These are phyloP conservation scores for Araneus ventricosus DNA, from an alignment of 1,140 invertebrate genomes.

Conservation along the genomic window DNA sequence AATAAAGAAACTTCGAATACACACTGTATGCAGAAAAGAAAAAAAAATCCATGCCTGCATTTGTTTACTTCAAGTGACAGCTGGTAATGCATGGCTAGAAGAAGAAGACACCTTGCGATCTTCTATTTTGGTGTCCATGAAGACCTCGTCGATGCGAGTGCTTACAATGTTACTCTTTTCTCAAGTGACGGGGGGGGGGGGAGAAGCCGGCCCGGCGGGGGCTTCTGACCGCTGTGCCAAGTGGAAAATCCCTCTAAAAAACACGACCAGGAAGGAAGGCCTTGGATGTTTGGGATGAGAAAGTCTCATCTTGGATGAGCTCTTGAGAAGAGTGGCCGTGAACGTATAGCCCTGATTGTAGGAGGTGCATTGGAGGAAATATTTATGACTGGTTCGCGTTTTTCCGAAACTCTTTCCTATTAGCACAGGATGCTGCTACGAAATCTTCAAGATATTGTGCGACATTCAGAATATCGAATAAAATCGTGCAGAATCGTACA, in stretches of 20 bases:
- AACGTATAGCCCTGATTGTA: not conserved
- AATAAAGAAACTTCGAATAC: not conserved
- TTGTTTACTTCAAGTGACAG: not conserved
- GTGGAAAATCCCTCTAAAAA: conserved; percentile 14
- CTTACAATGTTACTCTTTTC: not conserved
- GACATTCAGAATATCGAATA: no score
- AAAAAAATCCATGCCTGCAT: not conserved
- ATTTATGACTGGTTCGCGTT: not conserved
- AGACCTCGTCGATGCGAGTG: not conserved
- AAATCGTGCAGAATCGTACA: no score
- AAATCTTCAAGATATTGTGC: no score
- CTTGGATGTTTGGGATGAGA: not conserved
- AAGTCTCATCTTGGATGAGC: not conserved
- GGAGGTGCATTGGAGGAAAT: not conserved
- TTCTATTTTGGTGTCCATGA: not conserved
- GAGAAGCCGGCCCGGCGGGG: not conserved
- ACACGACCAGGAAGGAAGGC: not conserved
- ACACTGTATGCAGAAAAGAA: not conserved
- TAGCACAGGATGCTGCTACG: no score
- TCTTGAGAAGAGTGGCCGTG: not conserved
- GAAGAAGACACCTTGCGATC: not conserved
- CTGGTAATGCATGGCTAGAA: not conserved
- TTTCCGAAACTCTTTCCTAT: no score
- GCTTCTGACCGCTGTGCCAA: not conserved
- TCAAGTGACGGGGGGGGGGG: not conserved